phyloP scores from a whole-genome alignment of 1,140 invertebrate species.

The Schlechtendalia chinensis region DNA sequence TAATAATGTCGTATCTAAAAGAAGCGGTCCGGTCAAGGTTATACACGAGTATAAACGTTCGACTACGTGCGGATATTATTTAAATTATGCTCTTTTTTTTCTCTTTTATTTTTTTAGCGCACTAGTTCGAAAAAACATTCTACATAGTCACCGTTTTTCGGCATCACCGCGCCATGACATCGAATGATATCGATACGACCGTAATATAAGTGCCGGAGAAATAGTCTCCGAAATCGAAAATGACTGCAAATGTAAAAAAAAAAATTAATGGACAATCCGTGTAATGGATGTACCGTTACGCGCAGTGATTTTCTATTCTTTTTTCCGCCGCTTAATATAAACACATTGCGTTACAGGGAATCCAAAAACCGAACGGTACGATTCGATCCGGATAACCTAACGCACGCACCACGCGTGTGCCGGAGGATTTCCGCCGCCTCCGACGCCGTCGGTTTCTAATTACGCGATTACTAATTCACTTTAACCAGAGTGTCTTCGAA shows the following conservation, averaged over 20 bases:
- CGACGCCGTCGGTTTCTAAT: conserved; percentile 19
- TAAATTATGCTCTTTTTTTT: background rate
- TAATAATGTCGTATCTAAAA: background rate
- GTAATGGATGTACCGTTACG: conserved; percentile 16
- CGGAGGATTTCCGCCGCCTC: background rate
- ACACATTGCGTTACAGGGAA: background rate
- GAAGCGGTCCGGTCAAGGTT: conserved; percentile 43
- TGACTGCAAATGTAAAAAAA: background rate
- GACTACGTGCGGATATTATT: background rate
- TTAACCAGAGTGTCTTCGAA: background rate
- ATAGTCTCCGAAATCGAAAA: background rate
- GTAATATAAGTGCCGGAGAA: too few relatives aligned
- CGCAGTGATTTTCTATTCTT: background rate
- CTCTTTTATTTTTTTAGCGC: background rate
- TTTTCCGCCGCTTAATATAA: background rate
- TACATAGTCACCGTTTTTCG: background rate
- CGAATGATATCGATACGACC: background rate
- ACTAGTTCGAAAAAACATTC: background rate
- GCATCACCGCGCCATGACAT: background rate
- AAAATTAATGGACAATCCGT: background rate
- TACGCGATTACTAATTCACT: conserved; percentile 36
- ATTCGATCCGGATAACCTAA: background rate
- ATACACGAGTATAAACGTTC: background rate
- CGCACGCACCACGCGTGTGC: background rate
- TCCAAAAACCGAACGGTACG: background rate